Percentiles rank a stretch among this genome's conserved stretches.
These are phyloP conservation scores for Brachionus rubens DNA, from an alignment of 1,140 invertebrate species.

Conservation along the genomic window DNA sequence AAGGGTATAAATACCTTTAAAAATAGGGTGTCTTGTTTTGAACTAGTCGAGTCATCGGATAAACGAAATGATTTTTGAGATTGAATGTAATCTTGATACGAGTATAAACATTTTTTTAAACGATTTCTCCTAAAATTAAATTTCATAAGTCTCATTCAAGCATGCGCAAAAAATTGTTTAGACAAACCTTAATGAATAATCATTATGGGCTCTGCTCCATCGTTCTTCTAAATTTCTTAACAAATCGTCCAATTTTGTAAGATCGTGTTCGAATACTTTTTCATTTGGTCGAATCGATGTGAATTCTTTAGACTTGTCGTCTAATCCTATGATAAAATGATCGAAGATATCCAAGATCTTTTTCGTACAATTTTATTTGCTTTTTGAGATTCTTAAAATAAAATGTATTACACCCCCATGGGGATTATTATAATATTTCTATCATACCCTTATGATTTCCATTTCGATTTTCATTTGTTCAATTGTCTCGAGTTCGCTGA, in stretches of 20 bases:
- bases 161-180: too few relatives aligned
- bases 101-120: background rate
- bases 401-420: background rate
- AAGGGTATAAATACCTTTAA: too few relatives aligned
- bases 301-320: background rate
- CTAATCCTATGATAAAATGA: background rate
- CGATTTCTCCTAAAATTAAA: background rate
- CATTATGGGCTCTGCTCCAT: background rate
- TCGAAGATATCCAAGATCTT: background rate
- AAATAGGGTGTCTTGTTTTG: too few relatives aligned
- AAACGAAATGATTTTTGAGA: background rate
- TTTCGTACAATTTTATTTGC: background rate
- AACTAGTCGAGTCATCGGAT: background rate
- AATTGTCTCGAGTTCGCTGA: background rate
- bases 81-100: constrained; percentile 10
- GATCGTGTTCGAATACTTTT: background rate
- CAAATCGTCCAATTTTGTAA: constrained; percentile 10
- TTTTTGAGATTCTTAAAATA: background rate
- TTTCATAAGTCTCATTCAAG: too few relatives aligned
- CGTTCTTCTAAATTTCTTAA: background rate
- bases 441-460: background rate
- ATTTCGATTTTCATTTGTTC: background rate
- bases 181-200: constrained; percentile 11
- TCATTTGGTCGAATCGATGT: background rate
- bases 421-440: background rate